Evolutionary conservation across 2,888 invertebrate species (phyloP).

Genomic region (Phlogophora meticulosa): DNA sequence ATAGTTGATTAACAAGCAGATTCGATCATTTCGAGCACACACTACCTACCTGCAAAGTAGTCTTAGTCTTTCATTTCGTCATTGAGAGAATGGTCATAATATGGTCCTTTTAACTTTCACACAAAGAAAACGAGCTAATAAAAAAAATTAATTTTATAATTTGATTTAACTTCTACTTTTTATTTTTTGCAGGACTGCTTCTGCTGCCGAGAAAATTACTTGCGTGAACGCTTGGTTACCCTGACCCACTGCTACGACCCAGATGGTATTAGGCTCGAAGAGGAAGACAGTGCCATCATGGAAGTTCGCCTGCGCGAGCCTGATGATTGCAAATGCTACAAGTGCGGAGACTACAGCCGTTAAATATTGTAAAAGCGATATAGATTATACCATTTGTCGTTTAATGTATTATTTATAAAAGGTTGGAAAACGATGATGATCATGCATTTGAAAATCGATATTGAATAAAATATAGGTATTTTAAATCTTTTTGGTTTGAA

Average conservation of each 20-base stretch:
- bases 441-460: background rate
- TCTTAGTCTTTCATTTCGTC: no score
- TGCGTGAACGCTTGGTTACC: constrained; percentile 95
- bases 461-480: no score
- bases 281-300: constrained; percentile 94
- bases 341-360: constrained; percentile 96
- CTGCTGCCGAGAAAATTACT: constrained; percentile 97
- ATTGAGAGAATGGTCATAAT: no score
- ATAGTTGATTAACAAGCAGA: no score
- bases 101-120: no score
- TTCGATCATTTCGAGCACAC: no score
- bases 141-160: no score
- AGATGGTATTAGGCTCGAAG: constrained; percentile 94
- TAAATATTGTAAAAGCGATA: constrained; percentile 73
- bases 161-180: background rate
- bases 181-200: constrained; percentile 94
- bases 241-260: constrained; percentile 97
- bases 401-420: background rate
- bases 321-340: constrained; percentile 97
- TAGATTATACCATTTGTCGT: no score
- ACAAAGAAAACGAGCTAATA: no score
- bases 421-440: constrained; percentile 1
- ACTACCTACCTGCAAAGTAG: no score
- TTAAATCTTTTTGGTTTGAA: no score
- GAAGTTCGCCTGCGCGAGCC: constrained; percentile 96